These are phyloP conservation scores for Drosophila formosana DNA, from an alignment of 2,888 invertebrate genomes.

Conservation along the genomic window DNA sequence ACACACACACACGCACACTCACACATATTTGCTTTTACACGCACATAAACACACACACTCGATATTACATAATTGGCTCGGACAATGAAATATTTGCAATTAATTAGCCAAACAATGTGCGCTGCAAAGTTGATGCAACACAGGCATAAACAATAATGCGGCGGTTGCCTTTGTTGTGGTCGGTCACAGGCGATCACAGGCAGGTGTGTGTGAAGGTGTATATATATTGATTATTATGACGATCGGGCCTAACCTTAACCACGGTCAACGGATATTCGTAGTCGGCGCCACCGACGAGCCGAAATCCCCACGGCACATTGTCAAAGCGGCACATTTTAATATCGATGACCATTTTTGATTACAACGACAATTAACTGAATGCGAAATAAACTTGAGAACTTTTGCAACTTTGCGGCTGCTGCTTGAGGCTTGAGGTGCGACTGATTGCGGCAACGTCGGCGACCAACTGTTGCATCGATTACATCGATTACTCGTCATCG, in stretches of 20 bases:
- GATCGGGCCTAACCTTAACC: conserved; percentile 87
- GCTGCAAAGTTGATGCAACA: conserved; percentile 30
- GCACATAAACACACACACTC: conserved; percentile 21
- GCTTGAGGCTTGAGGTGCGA: conserved; percentile 19
- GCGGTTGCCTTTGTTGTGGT: conserved; percentile 44
- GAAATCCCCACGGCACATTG: conserved; percentile 91
- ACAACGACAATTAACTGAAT: neutral
- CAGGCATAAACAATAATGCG: conserved; percentile 33
- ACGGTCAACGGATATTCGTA: conserved; percentile 91
- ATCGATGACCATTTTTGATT: conserved; percentile 89
- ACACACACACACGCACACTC: conserved; percentile 9
- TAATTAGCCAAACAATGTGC: conserved; percentile 52
- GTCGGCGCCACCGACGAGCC: conserved; percentile 91
- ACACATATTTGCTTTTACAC: conserved; percentile 11
- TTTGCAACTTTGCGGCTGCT: neutral
- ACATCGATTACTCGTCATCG: conserved; percentile 31
- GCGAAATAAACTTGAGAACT: neutral
- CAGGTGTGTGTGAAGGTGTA: conserved; percentile 24
- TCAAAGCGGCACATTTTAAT: conserved; percentile 88
- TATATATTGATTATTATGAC: conserved; percentile 14
- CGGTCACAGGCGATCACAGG: conserved; percentile 26
- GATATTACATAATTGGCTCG: conserved; percentile 53
- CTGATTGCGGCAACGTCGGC: conserved; percentile 53
- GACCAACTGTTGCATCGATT: conserved; percentile 72
- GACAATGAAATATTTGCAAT: conserved; percentile 58